Evolutionary conservation across 2,797 vertebrate species (phyloP).

Genomic region (Chiloscyllium punctatum): DNA sequence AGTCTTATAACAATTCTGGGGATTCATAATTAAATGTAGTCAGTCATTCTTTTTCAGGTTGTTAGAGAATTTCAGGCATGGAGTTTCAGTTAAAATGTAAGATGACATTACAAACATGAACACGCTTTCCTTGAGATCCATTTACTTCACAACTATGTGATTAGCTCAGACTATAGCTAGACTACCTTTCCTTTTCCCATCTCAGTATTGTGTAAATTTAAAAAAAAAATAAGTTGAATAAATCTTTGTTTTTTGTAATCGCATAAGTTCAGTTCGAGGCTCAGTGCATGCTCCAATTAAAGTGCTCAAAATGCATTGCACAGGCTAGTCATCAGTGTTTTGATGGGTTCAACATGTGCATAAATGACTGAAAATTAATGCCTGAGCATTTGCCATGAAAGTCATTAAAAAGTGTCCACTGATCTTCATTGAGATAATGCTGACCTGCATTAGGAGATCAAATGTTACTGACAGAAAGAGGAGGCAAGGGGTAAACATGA

Average conservation of each 20-base stretch:
- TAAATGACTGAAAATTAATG: slow-evolving; percentile 27
- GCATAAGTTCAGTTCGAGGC: background rate
- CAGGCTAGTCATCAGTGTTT: slow-evolving; percentile 7
- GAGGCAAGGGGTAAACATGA: slow-evolving; percentile 45
- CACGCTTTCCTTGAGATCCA: background rate
- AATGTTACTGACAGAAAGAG: slow-evolving; percentile 56
- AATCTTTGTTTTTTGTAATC: background rate
- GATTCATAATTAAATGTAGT: background rate
- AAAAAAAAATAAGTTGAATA: background rate
- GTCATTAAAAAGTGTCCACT: slow-evolving; percentile 56
- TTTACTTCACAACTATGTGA: background rate
- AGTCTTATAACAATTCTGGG: background rate
- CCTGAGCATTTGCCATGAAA: slow-evolving; percentile 43
- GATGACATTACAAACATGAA: background rate
- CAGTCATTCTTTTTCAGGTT: background rate
- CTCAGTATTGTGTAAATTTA: no score
- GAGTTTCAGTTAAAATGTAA: background rate
- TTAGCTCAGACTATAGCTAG: background rate
- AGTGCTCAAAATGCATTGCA: background rate
- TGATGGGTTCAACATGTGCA: slow-evolving; percentile 14
- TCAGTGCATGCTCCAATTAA: background rate
- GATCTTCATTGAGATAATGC: slow-evolving; percentile 60
- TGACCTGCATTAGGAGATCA: slow-evolving; percentile 54
- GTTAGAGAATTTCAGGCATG: background rate
- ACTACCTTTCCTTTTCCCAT: background rate